These are phyloP conservation scores for Prosopocoilus inquinatus DNA, from an alignment of 2,888 invertebrate species.

Conservation along the genomic window DNA sequence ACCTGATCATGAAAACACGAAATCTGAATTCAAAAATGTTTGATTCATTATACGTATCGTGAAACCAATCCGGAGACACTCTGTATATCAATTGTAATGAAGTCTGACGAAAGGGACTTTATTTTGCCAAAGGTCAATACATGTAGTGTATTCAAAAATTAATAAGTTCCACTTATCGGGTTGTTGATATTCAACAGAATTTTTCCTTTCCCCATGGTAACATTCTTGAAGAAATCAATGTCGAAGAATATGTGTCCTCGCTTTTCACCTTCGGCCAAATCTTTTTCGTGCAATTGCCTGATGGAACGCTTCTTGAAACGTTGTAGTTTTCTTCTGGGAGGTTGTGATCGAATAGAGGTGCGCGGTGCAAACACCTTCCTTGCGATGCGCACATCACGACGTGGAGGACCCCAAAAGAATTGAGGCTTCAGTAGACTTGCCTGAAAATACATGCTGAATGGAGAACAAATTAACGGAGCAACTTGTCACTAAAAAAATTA, in stretches of 20 bases:
- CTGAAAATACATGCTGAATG: conserved; percentile 14
- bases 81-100: too few relatives aligned
- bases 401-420: conserved; percentile 32
- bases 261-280: conserved; percentile 19
- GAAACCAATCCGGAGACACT: too few relatives aligned
- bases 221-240: conserved; percentile 25
- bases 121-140: too few relatives aligned
- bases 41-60: too few relatives aligned
- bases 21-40: too few relatives aligned
- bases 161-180: too few relatives aligned
- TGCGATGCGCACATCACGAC: conserved; percentile 20
- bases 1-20: too few relatives aligned
- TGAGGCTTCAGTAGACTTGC: conserved; percentile 30
- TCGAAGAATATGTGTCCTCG: conserved; percentile 29
- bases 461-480: too few relatives aligned
- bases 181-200: neutral
- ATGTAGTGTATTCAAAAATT: too few relatives aligned
- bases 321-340: conserved; percentile 23
- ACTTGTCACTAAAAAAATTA: too few relatives aligned
- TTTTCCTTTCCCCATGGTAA: conserved; percentile 13
- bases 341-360: conserved; percentile 28
- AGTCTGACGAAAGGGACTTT: too few relatives aligned
- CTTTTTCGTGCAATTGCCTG: conserved; percentile 28
- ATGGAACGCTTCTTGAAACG: conserved; percentile 24
- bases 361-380: conserved; percentile 29